phyloP scores from a whole-genome alignment of 2,113 vertebrate species.

The Lamprotornis superbus region DNA sequence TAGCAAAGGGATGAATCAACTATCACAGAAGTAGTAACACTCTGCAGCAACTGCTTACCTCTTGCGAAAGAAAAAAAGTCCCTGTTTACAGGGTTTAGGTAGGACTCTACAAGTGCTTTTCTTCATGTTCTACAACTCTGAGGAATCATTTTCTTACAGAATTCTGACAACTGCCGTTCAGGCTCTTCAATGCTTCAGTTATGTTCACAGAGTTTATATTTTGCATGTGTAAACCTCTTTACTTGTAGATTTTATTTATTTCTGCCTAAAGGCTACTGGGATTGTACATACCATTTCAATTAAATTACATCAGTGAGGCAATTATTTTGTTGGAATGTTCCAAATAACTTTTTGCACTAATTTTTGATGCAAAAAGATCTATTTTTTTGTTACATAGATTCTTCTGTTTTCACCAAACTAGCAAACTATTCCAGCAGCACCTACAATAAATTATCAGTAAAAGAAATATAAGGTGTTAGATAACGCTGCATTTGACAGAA shows the following conservation, averaged over 20 bases:
- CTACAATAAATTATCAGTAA: neutral
- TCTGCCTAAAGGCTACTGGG: conserved; percentile 42
- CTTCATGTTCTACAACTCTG: conserved; percentile 5
- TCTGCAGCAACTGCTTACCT: conserved; percentile 76
- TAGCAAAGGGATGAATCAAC: conserved; percentile 85
- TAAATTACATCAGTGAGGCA: neutral
- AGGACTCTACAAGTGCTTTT: neutral
- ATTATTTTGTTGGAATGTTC: neutral
- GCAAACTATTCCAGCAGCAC: neutral
- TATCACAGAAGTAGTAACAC: conserved; percentile 77
- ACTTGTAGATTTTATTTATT: conserved; percentile 29
- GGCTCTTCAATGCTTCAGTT: neutral
- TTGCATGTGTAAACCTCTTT: neutral
- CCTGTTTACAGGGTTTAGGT: conserved; percentile 53
- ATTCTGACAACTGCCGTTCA: neutral
- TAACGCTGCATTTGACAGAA: neutral
- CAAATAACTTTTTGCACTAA: neutral
- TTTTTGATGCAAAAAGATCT: neutral
- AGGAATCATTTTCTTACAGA: conserved; percentile 26
- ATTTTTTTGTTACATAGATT: neutral
- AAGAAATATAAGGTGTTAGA: neutral
- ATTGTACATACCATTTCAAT: neutral
- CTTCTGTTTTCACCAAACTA: neutral
- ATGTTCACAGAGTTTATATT: conserved; percentile 16
- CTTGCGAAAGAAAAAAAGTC: conserved; percentile 70